These are phyloP conservation scores for Acrocephalus kingi DNA, from an alignment of 2,113 vertebrate genomes.

Conservation along the genomic window DNA sequence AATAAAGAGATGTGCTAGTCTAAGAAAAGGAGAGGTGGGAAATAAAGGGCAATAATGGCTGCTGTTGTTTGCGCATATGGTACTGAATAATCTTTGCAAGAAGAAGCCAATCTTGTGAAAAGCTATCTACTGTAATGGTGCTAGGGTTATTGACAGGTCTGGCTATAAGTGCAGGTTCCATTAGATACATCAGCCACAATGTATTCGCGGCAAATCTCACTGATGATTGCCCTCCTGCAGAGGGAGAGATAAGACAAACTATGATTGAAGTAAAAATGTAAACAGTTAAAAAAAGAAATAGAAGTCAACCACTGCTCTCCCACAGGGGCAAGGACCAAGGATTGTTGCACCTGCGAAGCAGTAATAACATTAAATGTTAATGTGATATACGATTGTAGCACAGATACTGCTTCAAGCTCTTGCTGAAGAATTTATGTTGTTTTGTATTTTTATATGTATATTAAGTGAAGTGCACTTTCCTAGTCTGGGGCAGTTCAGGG, in stretches of 20 bases:
- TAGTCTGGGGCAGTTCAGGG: conserved; percentile 49
- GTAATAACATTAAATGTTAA: conserved; percentile 69
- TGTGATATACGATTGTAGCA: conserved; percentile 51
- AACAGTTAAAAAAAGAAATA: conserved; percentile 74
- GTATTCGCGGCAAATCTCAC: conserved; percentile 71
- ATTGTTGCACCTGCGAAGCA: conserved; percentile 60
- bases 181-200: conserved; percentile 73
- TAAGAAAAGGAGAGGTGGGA: conserved; percentile 63
- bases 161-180: conserved; percentile 75
- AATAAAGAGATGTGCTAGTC: conserved; percentile 59
- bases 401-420: conserved; percentile 42
- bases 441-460: conserved; percentile 69
- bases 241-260: conserved; percentile 76
- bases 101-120: conserved; percentile 74
- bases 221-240: conserved; percentile 75
- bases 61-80: conserved; percentile 73
- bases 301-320: conserved; percentile 65
- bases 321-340: conserved; percentile 65
- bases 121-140: conserved; percentile 74
- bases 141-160: conserved; percentile 75
- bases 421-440: conserved; percentile 62
- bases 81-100: conserved; percentile 73
- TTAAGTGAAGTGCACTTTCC: conserved; percentile 65
- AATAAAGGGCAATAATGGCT: conserved; percentile 72
- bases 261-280: conserved; percentile 77